A percentile compares a stretch with the other conserved stretches of the same genome.
Conservation (phyloP, 2,113 vertebrate species). For the Epinephelus fuscoguttatus region DNA sequence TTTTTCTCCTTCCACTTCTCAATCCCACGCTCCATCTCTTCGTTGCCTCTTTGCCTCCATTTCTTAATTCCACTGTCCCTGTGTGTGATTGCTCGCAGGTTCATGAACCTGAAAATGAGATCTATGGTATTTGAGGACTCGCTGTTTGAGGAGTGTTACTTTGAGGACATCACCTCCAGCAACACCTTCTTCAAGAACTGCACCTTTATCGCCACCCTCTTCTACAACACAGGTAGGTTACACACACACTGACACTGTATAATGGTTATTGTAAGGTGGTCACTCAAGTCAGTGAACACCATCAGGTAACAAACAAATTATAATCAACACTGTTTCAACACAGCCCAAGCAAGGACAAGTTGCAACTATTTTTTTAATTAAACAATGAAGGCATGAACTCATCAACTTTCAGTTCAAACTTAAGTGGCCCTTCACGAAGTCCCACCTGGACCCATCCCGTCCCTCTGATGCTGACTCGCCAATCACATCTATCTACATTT, state of each 20-base stretch:
- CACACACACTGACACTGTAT: not conserved
- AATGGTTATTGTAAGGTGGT: no score
- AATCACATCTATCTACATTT: no score
- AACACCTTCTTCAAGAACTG: slow-evolving; percentile 99
- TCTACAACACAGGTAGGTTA: slow-evolving; percentile 95
- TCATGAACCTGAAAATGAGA: slow-evolving; percentile 94
- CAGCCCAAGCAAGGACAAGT: no score
- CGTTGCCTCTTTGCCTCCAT: not conserved
- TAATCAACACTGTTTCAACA: not conserved
- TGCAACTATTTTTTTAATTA: no score
- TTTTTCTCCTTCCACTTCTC: not conserved
- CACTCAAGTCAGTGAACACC: not conserved
- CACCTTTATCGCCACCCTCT: slow-evolving; percentile 94
- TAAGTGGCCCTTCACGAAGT: no score
- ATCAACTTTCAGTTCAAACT: no score
- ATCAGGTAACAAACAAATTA: not conserved
- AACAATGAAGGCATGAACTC: no score
- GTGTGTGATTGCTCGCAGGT: slow-evolving; percentile 80
- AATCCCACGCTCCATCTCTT: not conserved
- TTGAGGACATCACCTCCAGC: slow-evolving; percentile 96
- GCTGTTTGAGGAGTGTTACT: slow-evolving; percentile 96
- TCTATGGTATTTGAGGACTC: slow-evolving; percentile 97
- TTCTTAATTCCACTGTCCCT: not conserved
- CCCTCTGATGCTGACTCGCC: no score
- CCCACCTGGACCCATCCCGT: no score